Evolutionary conservation across 2,888 invertebrate genomes (phyloP), one percentile per base, ranked within the genome.

Genomic region (Holacanthella duospinosa): DNA sequence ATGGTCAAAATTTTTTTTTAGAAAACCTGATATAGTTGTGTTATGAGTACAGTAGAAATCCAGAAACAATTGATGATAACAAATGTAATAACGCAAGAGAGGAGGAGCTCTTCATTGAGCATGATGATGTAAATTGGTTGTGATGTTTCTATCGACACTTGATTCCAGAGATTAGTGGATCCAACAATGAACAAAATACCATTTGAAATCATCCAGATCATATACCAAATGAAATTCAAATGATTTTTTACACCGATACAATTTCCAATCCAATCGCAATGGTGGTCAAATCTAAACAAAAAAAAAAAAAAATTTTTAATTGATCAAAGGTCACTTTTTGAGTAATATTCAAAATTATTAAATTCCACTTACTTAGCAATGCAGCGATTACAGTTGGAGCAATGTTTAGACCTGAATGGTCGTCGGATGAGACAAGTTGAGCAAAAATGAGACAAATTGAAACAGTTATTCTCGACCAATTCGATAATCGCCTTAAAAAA

Each of bases 381-480:
- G 24, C 57, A 57, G 12, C 21, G 57, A 24, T 57, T 29, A 21
- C 57, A 57, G n/a, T 6, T 28, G 9, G 57, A 57, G 24, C 57
- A 57, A 24, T 57, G 57, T 24, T 57, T 57, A 19, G 57, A 57
- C 19, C 57, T 27, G 19, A 57, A 21, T 6, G 57, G 57, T 29
- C 57, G 6, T 19, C 57, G 57, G 16, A 57, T 57, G 29, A 29
- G 2, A 21, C 57, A 57, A 19, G 29, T 57, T 2, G 57, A 9
- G 29, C 57, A 57, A 24, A 57, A 57, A 2, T 4, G 4, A 29
- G 19, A 19, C n/a, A 29, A 29, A 21, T 29, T 24, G 57, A 28
- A 57, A 9, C 3, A n/a, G 9, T 19, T 25, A 6, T 16, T 57
- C 36, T 57, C 57, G 6, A 21, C 19, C 57, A 57, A 29, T 2